phyloP scores from a whole-genome alignment of 2,888 invertebrate species.

The Sphecodes monilicornis region DNA sequence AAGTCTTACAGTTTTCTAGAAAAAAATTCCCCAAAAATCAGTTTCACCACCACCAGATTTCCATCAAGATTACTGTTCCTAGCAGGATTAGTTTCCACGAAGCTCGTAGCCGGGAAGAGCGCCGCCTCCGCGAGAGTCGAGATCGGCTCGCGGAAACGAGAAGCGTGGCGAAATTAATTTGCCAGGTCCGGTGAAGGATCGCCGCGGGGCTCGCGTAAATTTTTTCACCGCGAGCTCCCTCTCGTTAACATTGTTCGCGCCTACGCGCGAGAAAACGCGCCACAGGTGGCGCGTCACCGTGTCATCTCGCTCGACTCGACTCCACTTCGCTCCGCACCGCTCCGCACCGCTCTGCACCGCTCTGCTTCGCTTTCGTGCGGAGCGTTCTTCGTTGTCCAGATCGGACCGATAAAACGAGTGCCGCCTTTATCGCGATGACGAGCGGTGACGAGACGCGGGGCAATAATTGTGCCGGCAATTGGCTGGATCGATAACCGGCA shows the following conservation, averaged over 20 bases:
- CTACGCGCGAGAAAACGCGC: slow-evolving; percentile 65
- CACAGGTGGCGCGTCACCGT: slow-evolving; percentile 65
- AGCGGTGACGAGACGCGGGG: slow-evolving; percentile 21
- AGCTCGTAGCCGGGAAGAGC: neutral
- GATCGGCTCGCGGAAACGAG: slow-evolving; percentile 20
- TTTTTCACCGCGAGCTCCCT: slow-evolving; percentile 46
- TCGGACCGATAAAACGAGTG: slow-evolving; percentile 61
- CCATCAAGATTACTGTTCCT: neutral
- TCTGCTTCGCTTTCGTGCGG: neutral
- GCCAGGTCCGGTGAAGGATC: neutral
- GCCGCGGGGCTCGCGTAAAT: slow-evolving; percentile 53
- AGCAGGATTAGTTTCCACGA: neutral
- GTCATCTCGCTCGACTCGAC: slow-evolving; percentile 53
- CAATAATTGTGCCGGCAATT: slow-evolving; percentile 53
- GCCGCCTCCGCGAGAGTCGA: neutral
- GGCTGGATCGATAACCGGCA: slow-evolving; percentile 40
- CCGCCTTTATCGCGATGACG: slow-evolving; percentile 51
- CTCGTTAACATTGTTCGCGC: slow-evolving; percentile 69
- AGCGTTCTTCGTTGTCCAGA: slow-evolving; percentile 48
- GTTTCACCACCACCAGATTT: neutral
- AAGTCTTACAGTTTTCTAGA: neutral
- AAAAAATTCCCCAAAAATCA: neutral
- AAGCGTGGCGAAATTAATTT: slow-evolving; percentile 27
- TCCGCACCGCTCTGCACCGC: no score
- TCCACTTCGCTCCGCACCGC: neutral